phyloP scores from a whole-genome alignment of 1,140 invertebrate species.

The Ganaspis sp. region DNA sequence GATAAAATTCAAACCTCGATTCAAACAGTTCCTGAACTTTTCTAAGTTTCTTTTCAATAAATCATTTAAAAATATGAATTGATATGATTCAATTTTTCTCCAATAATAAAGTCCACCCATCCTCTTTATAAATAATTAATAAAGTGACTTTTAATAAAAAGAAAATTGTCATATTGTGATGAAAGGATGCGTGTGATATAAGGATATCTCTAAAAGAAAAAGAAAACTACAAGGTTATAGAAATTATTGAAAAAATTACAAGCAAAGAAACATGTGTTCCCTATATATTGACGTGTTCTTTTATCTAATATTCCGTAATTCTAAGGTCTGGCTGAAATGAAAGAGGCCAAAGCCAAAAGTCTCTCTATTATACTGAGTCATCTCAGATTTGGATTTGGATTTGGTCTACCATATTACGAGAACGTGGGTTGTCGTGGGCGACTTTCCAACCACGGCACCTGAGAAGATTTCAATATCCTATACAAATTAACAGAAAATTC shows the following conservation, averaged over 20 bases:
- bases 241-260: slow-evolving; percentile 1
- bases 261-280: not conserved
- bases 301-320: slow-evolving; percentile 18
- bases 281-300: not conserved
- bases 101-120: not conserved
- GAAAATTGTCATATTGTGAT: slow-evolving; percentile 6
- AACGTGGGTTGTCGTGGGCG: slow-evolving; percentile 67
- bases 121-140: slow-evolving; percentile 8
- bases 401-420: slow-evolving; percentile 53
- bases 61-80: not conserved
- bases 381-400: slow-evolving; percentile 60
- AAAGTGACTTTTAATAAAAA: not conserved
- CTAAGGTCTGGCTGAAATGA: slow-evolving; percentile 21
- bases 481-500: not conserved
- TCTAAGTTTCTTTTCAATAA: not conserved
- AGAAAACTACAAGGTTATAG: not conserved
- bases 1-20: too few relatives aligned
- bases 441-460: slow-evolving; percentile 40
- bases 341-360: slow-evolving; percentile 21
- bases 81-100: not conserved
- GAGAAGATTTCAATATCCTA: slow-evolving; percentile 2
- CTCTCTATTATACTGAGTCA: slow-evolving; percentile 55
- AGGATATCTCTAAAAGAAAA: not conserved
- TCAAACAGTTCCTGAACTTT: too few relatives aligned
- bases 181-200: not conserved